Base-by-base conservation (phyloP, 2,888 invertebrate species). In the Allophyes oxyacanthae region DNA sequence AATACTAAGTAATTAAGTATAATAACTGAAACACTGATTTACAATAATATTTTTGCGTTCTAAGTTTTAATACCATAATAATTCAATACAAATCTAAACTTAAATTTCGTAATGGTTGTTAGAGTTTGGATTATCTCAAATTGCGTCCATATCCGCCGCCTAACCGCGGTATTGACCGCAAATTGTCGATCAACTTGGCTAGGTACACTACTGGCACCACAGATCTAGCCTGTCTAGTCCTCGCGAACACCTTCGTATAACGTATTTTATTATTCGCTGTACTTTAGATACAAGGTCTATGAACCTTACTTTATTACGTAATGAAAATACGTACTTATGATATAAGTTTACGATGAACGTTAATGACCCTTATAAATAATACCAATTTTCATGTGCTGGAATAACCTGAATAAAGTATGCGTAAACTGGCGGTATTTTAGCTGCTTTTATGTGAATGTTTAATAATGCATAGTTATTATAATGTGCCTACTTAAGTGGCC, bases 81-180 rank as follows among this genome's bases (percentile, higher is more conserved):
- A 11, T 46, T 26, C 15, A 14, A 43, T 51, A 57, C 53, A 56
- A 53, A 58, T 52, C 34, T 10, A 48, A 53, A 41, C 44, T 38
- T 43, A 38, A 36, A 75, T 66, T 63, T 75, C 45, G 59, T 63
- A 61, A 57, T 44, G 9, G n/a, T 40, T 7, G 36, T 51, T 28
- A 13, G 6, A 63, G 42, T 61, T 30, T 53, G 60, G 55, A 73
- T 74, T 78, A 78, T 75, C 75, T 82, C 74, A 78, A 84, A 82
- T 85, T 82, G 78, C 84, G 82, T 83, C 81, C 77, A 81, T 84
- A 82, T 84, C 83, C 83, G 83, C 77, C 73, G 75, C 72, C 58
- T 58, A 68, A 80, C 86, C 83, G 75, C 84, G 57, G 64, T 61
- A 64, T 66, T 66, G 64, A 83, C 88, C 86, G 77, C 85, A 84